Evolutionary conservation across 2,888 invertebrate species (phyloP).

Genomic region (Terebella lapidaria): DNA sequence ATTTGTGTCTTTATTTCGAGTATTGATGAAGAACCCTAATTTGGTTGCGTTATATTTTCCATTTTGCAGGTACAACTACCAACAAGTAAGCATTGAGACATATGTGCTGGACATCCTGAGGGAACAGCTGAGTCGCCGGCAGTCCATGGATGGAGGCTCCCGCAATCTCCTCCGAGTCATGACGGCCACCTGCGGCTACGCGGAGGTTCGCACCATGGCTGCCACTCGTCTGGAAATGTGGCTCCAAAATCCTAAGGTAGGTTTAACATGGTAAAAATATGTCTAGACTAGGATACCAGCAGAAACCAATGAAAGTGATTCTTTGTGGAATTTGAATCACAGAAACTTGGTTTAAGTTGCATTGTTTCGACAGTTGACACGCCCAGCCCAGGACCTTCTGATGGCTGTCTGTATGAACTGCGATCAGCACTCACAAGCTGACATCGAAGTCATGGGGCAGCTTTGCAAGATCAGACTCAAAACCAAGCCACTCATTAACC

Average conservation of each 20-base stretch:
- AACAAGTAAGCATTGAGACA: slow-evolving; percentile 69
- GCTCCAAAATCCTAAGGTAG: slow-evolving; percentile 85
- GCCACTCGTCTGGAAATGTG: slow-evolving; percentile 82
- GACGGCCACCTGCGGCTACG: slow-evolving; percentile 78
- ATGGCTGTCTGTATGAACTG: slow-evolving; percentile 89
- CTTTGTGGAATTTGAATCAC: not conserved
- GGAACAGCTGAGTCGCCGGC: slow-evolving; percentile 79
- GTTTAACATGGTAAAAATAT: too few species aligned
- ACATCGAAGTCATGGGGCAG: slow-evolving; percentile 75
- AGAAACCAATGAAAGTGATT: not conserved
- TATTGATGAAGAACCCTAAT: too few species aligned
- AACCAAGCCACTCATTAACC: slow-evolving; percentile 84
- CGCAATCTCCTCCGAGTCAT: slow-evolving; percentile 82
- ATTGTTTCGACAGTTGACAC: slow-evolving; percentile 61
- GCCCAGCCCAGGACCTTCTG: slow-evolving; percentile 84
- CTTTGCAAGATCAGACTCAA: slow-evolving; percentile 87
- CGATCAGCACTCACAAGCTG: slow-evolving; percentile 62
- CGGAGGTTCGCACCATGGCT: slow-evolving; percentile 75
- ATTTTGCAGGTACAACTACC: slow-evolving; percentile 59
- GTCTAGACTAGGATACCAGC: not conserved
- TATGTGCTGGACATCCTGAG: slow-evolving; percentile 80
- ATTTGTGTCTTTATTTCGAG: too few species aligned
- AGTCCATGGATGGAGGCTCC: slow-evolving; percentile 72
- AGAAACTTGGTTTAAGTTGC: not conserved
- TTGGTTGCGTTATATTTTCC: not conserved